These are phyloP conservation scores for Tokudaia tokunoshimensis DNA, from an alignment of 2,797 vertebrate species.

Conservation along the genomic window DNA sequence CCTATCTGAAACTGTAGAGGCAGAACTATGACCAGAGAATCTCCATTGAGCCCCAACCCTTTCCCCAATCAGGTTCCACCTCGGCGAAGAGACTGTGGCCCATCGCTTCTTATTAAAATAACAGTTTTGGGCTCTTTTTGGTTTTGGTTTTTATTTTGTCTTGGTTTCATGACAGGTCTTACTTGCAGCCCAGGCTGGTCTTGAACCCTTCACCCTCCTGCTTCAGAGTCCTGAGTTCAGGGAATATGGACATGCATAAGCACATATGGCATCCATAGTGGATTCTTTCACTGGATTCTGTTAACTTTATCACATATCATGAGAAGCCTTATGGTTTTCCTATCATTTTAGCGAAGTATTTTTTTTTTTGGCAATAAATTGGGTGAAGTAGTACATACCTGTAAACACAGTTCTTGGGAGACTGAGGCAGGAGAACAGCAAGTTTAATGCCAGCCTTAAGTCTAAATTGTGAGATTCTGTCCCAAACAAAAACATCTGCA, in stretches of 20 bases:
- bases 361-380: neutral
- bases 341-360: neutral
- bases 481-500: neutral
- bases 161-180: neutral
- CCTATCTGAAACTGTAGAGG: neutral
- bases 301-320: neutral
- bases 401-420: neutral
- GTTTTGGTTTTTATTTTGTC: neutral
- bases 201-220: neutral
- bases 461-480: neutral
- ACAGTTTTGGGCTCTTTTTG: neutral
- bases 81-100: neutral
- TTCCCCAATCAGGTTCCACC: neutral
- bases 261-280: neutral
- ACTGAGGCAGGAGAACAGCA: neutral
- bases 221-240: neutral
- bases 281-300: neutral
- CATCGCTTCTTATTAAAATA: neutral
- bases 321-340: slow-evolving; percentile 14
- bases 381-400: neutral
- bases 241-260: neutral
- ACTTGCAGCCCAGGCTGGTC: neutral
- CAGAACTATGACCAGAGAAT: neutral
- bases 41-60: no score
- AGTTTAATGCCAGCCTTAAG: neutral